Base-by-base conservation (phyloP, 2,113 vertebrate species). In the Vidua macroura region DNA sequence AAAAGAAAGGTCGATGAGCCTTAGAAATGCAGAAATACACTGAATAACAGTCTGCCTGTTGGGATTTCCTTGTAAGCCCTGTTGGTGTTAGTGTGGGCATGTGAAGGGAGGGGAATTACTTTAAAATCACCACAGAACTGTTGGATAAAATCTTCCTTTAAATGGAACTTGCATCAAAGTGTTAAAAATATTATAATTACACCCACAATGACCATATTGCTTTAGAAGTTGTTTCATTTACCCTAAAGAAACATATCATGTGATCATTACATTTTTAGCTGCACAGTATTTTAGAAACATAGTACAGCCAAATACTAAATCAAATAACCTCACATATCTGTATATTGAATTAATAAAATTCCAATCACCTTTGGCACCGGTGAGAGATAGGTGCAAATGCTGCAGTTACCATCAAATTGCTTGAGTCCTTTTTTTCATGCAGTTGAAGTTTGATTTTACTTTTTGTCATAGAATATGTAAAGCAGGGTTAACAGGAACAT, bases 11-110 rank as follows among this genome's bases (percentile, higher is more conserved):
- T 97, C 92, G 90, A 92, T 86, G 93, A 90, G 83, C 89, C 89
- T 95, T 97, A 95, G 94, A 97, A 97, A 94, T 96, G 95, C 93
- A 96, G 96, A 95, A 97, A 95, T 72, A 92, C 69, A 86, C 82
- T 95, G 92, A 96, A 93, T 93, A 92, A 89, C 90, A 85, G 86
- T 86, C 91, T 88, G 89, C 83, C 83, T 93, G 62, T 94, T 94
- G 75, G 76, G 91, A 95, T 96, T 96, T 93, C 89, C 86, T 78
- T 93, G 69, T 86, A 75, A 92, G 43, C 24, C 48, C 72, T 33
- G 39, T 76, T 90, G 83, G 33, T 73, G 76, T 92, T 96, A 85
- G 64, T 70, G 70, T 66, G 76, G 68, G 37, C 39, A 68, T 90
- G 72, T 73, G 48, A 72, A 92, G 23, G 53, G 53, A 77, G 75